Evolutionary conservation across 1,140 invertebrate genomes (phyloP).

Genomic region (Pseudobourletiella spinata): DNA sequence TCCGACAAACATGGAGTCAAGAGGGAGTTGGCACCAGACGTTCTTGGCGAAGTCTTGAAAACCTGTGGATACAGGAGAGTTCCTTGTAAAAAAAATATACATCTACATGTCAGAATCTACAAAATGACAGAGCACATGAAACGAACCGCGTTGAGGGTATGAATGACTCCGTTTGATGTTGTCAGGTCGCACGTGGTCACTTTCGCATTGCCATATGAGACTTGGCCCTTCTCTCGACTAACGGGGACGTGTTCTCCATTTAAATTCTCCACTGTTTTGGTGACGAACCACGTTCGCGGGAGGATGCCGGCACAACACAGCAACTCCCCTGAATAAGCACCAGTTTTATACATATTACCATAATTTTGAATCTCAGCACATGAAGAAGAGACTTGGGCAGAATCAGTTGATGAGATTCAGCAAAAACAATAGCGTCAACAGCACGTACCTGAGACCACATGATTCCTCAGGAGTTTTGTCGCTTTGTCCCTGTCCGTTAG

Average conservation of each 20-base stretch:
- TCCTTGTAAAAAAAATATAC: no score
- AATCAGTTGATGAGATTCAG: no score
- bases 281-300: conserved; percentile 47
- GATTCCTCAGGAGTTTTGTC: conserved; percentile 43
- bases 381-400: no score
- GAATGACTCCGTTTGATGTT: conserved; percentile 52
- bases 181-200: conserved; percentile 51
- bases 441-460: conserved; percentile 47
- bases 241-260: conserved; percentile 42
- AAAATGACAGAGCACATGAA: no score
- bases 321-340: conserved; percentile 48
- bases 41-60: no score
- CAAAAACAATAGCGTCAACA: no score
- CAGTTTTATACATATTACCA: no score
- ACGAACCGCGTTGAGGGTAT: conserved; percentile 49
- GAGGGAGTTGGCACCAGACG: no score
- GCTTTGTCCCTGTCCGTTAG: conserved; percentile 43
- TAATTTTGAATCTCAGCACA: no score
- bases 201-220: conserved; percentile 47
- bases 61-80: no score
- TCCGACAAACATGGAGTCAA: no score
- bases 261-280: conserved; percentile 45
- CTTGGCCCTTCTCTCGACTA: conserved; percentile 44
- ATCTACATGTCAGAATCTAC: no score
- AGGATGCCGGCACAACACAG: conserved; percentile 53